These are phyloP conservation scores for Noctua janthina DNA, from an alignment of 2,888 invertebrate genomes.

Conservation along the genomic window DNA sequence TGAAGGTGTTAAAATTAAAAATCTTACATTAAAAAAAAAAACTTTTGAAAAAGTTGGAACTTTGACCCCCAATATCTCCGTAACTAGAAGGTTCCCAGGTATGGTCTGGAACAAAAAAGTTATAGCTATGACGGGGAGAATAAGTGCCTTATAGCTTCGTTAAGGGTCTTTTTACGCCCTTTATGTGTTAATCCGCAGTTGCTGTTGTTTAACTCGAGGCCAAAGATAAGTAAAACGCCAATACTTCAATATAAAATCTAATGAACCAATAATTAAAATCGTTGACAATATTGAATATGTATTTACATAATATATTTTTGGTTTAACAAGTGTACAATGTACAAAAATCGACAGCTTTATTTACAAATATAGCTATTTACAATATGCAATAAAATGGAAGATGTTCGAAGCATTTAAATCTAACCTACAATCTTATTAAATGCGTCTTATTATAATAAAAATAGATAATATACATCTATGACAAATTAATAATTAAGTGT, in stretches of 20 bases:
- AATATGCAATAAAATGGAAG: slow-evolving; percentile 67
- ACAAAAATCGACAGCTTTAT: slow-evolving; percentile 72
- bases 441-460: slow-evolving; percentile 58
- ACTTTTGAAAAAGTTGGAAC: too few relatives aligned
- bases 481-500: slow-evolving; percentile 43
- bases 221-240: slow-evolving; percentile 27
- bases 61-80: too few relatives aligned
- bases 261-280: slow-evolving; percentile 72
- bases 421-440: slow-evolving; percentile 63
- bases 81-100: too few relatives aligned
- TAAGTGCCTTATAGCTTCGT: too few relatives aligned
- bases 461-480: slow-evolving; percentile 50
- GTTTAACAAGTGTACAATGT: slow-evolving; percentile 74
- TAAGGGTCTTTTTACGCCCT: too few relatives aligned
- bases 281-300: slow-evolving; percentile 68
- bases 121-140: too few relatives aligned
- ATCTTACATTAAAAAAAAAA: too few relatives aligned
- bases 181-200: neutral
- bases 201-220: neutral
- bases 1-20: too few relatives aligned
- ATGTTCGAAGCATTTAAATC: slow-evolving; percentile 58
- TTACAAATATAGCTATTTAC: slow-evolving; percentile 70
- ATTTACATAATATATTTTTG: slow-evolving; percentile 71
- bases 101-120: too few relatives aligned
- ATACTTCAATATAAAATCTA: slow-evolving; percentile 73